Percentiles rank a stretch among this genome's conserved stretches.
These are phyloP conservation scores for Baccha elongata DNA, from an alignment of 2,888 invertebrate genomes.

Conservation along the genomic window DNA sequence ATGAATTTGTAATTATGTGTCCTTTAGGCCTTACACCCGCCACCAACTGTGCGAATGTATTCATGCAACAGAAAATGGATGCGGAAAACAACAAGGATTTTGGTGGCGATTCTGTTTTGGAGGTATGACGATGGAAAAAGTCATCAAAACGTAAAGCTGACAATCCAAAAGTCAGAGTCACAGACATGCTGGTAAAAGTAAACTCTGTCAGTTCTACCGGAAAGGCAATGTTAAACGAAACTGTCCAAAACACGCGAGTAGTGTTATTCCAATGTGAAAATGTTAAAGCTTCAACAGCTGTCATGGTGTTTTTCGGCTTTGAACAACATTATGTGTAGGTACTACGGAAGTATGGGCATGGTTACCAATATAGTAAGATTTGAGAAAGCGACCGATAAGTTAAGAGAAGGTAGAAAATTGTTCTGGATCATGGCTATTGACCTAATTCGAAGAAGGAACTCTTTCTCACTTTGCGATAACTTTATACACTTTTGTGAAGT, in stretches of 20 bases:
- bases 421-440: no score
- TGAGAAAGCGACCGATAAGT: no score
- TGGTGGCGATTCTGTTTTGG: background rate
- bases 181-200: conserved; percentile 2
- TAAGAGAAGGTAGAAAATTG: no score
- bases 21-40: conserved; percentile 5
- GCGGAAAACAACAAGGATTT: background rate
- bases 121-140: conserved; percentile 15
- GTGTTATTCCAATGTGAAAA: conserved; percentile 8
- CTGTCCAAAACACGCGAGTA: background rate
- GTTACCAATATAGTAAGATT: background rate
- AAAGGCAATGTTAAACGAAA: conserved; percentile 8
- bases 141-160: conserved; percentile 19
- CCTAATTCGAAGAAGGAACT: no score
- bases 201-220: background rate
- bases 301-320: conserved; percentile 4
- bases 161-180: conserved; percentile 11
- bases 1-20: conserved; percentile 63
- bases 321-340: no score
- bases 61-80: background rate
- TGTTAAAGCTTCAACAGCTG: conserved; percentile 16
- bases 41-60: background rate
- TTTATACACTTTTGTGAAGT: no score
- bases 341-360: background rate
- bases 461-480: no score